Conservation (phyloP, 2,797 vertebrate species). For the Strix occidentalis region DNA sequence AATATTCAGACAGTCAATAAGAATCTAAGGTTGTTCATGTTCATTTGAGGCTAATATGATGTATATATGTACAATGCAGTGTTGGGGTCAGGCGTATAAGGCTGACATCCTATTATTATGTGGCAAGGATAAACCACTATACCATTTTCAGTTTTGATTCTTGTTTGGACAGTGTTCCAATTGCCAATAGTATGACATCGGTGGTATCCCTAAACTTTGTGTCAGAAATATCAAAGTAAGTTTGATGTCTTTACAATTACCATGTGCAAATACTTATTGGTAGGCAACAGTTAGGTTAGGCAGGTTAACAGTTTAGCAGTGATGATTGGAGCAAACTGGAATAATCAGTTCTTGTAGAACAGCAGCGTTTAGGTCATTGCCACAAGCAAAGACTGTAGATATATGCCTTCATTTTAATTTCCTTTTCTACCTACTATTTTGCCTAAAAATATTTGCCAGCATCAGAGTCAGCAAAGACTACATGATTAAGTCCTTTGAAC, state of each 20-base stretch:
- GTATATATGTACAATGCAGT: background rate
- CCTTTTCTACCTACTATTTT: background rate
- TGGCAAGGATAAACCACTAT: background rate
- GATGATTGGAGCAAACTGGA: background rate
- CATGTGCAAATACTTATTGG: background rate
- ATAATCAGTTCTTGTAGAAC: background rate
- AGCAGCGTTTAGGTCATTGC: background rate
- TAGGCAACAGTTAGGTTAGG: background rate
- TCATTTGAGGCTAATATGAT: background rate
- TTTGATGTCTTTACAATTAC: background rate
- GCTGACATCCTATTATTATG: background rate
- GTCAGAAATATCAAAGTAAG: background rate
- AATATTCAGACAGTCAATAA: background rate
- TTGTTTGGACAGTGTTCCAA: background rate
- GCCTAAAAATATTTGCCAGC: background rate
- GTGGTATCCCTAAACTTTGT: background rate
- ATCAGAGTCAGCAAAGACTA: background rate
- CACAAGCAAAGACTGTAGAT: background rate
- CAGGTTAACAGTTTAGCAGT: background rate
- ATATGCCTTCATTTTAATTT: background rate
- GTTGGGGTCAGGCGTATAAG: background rate
- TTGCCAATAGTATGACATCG: background rate
- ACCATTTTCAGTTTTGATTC: background rate
- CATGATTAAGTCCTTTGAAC: background rate
- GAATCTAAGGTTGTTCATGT: background rate